Percentiles rank a stretch among this genome's conserved stretches.
Evolutionary conservation across 1,140 invertebrate species (phyloP).

Genomic region (Hirudo medicinalis): DNA sequence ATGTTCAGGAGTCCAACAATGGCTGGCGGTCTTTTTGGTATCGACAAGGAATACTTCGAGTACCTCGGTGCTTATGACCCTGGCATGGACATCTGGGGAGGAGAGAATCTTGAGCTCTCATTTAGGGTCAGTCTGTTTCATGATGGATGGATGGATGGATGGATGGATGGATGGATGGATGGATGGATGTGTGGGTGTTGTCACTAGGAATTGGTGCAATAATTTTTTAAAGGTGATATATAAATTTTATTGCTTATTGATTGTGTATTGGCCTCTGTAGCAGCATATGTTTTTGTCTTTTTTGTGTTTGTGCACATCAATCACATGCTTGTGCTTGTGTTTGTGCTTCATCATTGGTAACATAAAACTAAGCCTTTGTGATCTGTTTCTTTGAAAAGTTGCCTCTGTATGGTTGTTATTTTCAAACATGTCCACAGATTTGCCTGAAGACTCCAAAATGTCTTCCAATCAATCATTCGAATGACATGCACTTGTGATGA

Average conservation of each 20-base stretch:
- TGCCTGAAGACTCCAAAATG: too few relatives aligned
- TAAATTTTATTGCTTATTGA: background rate
- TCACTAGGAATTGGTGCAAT: background rate
- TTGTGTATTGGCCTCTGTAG: background rate
- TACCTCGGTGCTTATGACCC: conserved; percentile 88
- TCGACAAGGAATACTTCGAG: conserved; percentile 49
- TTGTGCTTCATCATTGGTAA: too few relatives aligned
- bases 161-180: background rate
- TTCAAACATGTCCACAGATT: too few relatives aligned
- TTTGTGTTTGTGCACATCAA: too few relatives aligned
- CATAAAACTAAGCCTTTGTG: too few relatives aligned
- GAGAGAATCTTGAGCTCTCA: conserved; percentile 91
- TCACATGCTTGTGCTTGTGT: too few relatives aligned
- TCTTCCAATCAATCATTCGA: too few relatives aligned
- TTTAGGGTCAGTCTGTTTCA: conserved; percentile 57
- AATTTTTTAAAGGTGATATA: background rate
- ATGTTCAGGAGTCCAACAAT: conserved; percentile 70
- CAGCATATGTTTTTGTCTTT: background rate
- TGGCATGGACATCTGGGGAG: conserved; percentile 74
- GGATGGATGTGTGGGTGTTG: background rate
- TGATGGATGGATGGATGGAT: background rate
- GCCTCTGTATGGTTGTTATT: too few relatives aligned
- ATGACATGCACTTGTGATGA: too few relatives aligned
- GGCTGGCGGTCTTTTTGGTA: conserved; percentile 43
- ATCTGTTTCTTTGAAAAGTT: too few relatives aligned